Evolutionary conservation across 2,888 invertebrate genomes (phyloP), one percentile per base, ranked within the genome.

Genomic region (Scrobipalpa atriplicella): DNA sequence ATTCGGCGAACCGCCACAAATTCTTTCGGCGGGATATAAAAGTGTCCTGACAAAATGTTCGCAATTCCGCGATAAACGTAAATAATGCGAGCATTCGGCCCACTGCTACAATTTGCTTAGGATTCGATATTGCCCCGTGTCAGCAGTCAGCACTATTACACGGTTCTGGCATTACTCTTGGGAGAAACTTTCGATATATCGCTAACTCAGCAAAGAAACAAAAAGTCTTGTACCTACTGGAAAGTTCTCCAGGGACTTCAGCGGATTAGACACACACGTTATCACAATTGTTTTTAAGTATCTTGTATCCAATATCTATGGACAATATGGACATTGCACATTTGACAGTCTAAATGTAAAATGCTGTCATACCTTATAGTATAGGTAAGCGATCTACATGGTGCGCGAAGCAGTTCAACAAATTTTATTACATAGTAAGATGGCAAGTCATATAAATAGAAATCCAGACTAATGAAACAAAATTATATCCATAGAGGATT

Each of bases 21-120:
- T 81, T 82, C 72, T 73, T 77, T 72, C 69, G 70, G 68, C 69
- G 69, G 67, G 73, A 74, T 71, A 77, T 78, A 77, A 79, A 82
- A 80, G 73, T 80, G 76, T 74, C 75, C 75, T 73, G 68, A 74
- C 74, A 75, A 74, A 78, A 77, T 72, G 73, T 75, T 72, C 77
- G 78, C 78, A 82, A 82, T 84, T 80, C 76, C 72, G 72, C 78
- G 77, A 83, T 84, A 84, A 85, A 86, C 80, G 83, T 81, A 85
- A 84, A 83, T 82, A 87, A 82, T 78, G 80, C 76, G 66, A 78
- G 75, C 79, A 70, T 66, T 75, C 78, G 80, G 78, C 72, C 80
- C 79, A 75, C 78, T 83, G 73, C 78, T 75, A 78, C 81, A 76
- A 83, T 86, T 87, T 86, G 80, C 74, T 87, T 83, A 82, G 85